phyloP scores from a whole-genome alignment of 2,113 vertebrate species.

The Semnopithecus entellus region DNA sequence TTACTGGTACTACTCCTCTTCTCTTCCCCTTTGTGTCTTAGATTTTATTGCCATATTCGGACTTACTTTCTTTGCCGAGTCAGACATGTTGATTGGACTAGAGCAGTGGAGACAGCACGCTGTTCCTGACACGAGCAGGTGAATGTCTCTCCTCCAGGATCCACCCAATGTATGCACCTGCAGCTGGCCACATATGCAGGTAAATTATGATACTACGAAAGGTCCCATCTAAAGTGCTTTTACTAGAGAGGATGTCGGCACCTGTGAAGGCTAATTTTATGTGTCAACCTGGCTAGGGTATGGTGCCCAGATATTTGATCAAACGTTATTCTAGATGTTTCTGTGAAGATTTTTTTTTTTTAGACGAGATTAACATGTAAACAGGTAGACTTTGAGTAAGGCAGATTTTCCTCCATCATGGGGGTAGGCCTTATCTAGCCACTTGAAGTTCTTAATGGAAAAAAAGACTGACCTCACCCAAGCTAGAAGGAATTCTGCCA shows the following conservation, averaged over 20 bases:
- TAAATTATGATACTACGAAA: accelerated
- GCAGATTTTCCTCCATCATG: neutral
- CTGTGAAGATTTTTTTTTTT: neutral
- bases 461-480: neutral
- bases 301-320: neutral
- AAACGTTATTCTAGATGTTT: neutral
- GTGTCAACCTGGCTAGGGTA: neutral
- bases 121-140: neutral
- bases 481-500: neutral
- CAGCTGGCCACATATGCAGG: neutral
- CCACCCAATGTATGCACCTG: neutral
- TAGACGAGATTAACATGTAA: neutral
- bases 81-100: neutral
- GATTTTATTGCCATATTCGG: neutral
- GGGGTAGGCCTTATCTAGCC: neutral
- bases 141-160: no score
- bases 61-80: neutral
- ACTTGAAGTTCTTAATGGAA: neutral
- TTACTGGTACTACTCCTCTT: neutral
- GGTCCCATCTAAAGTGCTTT: neutral
- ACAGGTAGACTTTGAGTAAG: neutral
- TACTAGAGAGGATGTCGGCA: neutral
- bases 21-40: neutral
- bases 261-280: neutral
- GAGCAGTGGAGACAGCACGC: accelerated